Base-by-base conservation (phyloP, 2,888 invertebrate genomes). In the Acrobeloides nanus region DNA sequence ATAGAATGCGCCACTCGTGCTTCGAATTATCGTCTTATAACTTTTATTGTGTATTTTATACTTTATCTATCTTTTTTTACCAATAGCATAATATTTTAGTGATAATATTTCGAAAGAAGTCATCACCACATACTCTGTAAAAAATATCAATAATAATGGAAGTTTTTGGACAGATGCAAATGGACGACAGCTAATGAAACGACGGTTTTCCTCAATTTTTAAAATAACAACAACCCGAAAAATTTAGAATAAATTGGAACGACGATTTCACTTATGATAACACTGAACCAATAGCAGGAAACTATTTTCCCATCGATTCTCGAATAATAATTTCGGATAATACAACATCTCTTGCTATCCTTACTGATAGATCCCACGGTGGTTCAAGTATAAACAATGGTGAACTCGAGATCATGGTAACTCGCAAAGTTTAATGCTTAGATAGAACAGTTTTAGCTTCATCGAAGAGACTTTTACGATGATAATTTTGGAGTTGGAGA, bases 401-500 rank as follows among this genome's bases (percentile, higher is more conserved):
- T 20, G 45, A 55, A 24, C 37, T 73, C 8, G 73, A 73, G 38
- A 25, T 67, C 12, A 67, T 67, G 67, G 67, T 65, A 31, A 17
- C 3, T 12, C 23, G 21, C 3, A 7, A 4, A 39, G 38, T 8
- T 31, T 3, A 25, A 18, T 6, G 15, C 18, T 12, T 8, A 12
- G n/a, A 18, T 45, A 7, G 29, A 20, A 5, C n/a, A 4, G 2
- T 25, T 20, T 25, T 27, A 84, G 84, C 63, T 89, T 1, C 93
- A 95, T 69, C 81, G 95, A 44, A 80, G 89, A 34, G 75, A 87
- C 18, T 70, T 89, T 1, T 80, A 81, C 45, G 95, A 97, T 64
- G 95, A 97, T 74, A 84, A 84, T 0, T 88, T 89, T 65, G 95
- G 95, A 0, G 90, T 95, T 0, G 85, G 81, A 0, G 93, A 95